Evolutionary conservation across 1,140 invertebrate genomes (phyloP).

Genomic region (Drosophila kohkoa): DNA sequence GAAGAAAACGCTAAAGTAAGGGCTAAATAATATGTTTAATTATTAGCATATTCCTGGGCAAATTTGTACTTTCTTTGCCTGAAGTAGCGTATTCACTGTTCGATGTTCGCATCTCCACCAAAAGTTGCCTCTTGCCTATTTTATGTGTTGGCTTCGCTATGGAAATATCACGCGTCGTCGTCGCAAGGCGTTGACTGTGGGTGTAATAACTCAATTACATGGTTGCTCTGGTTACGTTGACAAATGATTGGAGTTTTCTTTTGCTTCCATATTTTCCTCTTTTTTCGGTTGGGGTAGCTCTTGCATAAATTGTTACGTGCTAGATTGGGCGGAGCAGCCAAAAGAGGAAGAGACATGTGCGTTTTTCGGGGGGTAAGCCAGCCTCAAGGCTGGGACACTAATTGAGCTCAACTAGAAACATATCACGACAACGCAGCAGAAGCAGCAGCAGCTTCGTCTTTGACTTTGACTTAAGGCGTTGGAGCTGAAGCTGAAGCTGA

Average conservation of each 20-base stretch:
- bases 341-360: background rate
- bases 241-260: slow-evolving; percentile 42
- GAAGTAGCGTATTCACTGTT: background rate
- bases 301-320: slow-evolving; percentile 31
- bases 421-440: slow-evolving; percentile 12
- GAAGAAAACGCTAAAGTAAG: too few relatives aligned
- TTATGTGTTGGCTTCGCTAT: slow-evolving; percentile 20
- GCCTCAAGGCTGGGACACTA: slow-evolving; percentile 37
- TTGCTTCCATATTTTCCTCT: slow-evolving; percentile 14
- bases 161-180: slow-evolving; percentile 11
- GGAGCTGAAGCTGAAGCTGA: too few relatives aligned
- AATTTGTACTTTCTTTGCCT: too few relatives aligned
- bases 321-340: background rate
- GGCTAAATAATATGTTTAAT: too few relatives aligned
- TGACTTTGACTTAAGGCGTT: background rate
- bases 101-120: background rate
- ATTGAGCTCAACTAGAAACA: slow-evolving; percentile 41
- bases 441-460: slow-evolving; percentile 4
- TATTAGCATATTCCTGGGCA: too few relatives aligned
- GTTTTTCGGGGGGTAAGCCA: slow-evolving; percentile 1
- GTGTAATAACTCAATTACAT: slow-evolving; percentile 76
- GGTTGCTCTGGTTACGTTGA: slow-evolving; percentile 65
- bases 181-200: slow-evolving; percentile 38
- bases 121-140: background rate
- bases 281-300: slow-evolving; percentile 13